phyloP scores from a whole-genome alignment of 2,797 vertebrate genomes.

The Bovichtus variegatus region DNA sequence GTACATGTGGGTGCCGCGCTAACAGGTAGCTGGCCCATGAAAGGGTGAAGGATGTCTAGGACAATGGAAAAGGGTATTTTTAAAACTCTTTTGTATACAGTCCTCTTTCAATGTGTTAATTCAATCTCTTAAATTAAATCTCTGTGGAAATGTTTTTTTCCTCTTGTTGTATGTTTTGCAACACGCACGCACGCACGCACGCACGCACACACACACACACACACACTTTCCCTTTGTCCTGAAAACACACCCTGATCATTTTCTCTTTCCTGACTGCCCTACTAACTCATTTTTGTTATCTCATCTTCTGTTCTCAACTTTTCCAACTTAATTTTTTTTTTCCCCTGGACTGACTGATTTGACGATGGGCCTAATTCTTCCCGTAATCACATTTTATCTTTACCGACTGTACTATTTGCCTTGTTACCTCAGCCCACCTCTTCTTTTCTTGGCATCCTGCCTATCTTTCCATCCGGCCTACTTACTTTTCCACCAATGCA shows the following conservation, averaged over 20 bases:
- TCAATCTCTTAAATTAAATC: not conserved
- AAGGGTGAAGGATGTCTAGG: constrained; percentile 93
- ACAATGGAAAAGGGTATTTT: not conserved
- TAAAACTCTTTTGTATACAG: not conserved
- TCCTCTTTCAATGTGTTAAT: not conserved
- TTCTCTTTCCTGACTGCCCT: constrained; percentile 8
- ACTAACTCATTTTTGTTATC: not conserved
- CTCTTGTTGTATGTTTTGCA: constrained; percentile 12
- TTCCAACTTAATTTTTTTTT: too few species aligned
- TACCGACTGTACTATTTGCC: not conserved
- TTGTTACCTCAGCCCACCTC: not conserved
- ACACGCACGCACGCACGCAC: too few species aligned
- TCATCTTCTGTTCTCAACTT: not conserved
- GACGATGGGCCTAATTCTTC: constrained; percentile 15
- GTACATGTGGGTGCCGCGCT: constrained; percentile 88
- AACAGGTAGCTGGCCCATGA: constrained; percentile 93
- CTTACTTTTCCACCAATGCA: constrained; percentile 2
- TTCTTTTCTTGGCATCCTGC: not conserved
- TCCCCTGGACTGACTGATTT: too few species aligned
- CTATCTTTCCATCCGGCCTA: constrained; percentile 7
- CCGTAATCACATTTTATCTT: not conserved
- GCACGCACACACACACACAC: too few species aligned
- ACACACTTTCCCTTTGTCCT: constrained; percentile 15
- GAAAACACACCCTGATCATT: constrained; percentile 27
- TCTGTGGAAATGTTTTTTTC: not conserved